Evolutionary conservation across 2,888 invertebrate species (phyloP), one percentile per base, ranked within the genome.

Genomic region (Zygogramma bicolorata): DNA sequence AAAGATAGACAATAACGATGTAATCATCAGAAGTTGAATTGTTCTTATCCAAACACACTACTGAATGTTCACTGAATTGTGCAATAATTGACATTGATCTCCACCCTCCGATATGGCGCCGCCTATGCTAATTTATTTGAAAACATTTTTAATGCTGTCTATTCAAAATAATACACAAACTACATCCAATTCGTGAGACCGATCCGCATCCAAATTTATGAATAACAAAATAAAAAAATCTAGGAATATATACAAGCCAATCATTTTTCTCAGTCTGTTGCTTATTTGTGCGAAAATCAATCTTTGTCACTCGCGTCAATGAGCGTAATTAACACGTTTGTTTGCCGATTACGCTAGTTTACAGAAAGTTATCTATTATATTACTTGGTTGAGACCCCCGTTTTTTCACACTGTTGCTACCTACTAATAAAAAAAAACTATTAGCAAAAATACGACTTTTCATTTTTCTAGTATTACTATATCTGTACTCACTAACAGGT

Each of bases 141-240:
- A 73, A 74, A 74, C 71, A 71, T 73, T 73, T 73, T 72, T 68
- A 66, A 74, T 67, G 70, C 67, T 73, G 70, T 73, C 68, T 76
- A 62, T 71, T 74, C 71, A 62, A 76, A 76, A 76, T 76, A 76
- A 76, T 76, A 75, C 69, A 75, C 73, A 71, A 71, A 73, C 73
- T 68, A 73, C 70, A 71, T 74, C 66, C 66, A 66, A 71, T 70
- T 71, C 71, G 74, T 71, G 63, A 68, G 71, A 74, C 74, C 74
- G 72, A 72, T 70, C 68, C 74, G 70, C 68, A 76, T 70, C 74
- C 62, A 73, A 68, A 71, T 73, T 73, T 76, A 74, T 76, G 74
- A 76, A 76, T 73, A 76, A 62, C 74, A 74, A 76, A 76, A 76
- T 76, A 76, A 76, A 76, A 74, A 69, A 74, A 69, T 69, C 73